A percentile compares a stretch with the other conserved stretches of the same genome.
Evolutionary conservation across 2,797 vertebrate species (phyloP).

Genomic region (Alfaro cultratus): DNA sequence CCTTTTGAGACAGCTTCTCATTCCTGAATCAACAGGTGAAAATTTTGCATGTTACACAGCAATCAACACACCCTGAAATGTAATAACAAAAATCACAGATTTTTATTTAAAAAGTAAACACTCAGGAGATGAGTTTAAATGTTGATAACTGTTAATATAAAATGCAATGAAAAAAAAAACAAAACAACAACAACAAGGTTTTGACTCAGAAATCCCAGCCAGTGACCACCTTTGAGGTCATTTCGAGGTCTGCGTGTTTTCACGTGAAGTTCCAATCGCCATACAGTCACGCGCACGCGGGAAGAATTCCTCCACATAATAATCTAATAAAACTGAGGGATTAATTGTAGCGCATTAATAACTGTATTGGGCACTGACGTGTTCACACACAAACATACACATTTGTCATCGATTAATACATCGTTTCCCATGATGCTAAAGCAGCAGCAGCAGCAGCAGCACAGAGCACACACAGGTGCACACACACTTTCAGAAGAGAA

Average conservation of each 20-base stretch:
- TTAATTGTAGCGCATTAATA: conserved; percentile 2
- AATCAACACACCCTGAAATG: neutral
- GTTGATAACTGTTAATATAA: neutral
- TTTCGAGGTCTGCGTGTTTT: conserved; percentile 8
- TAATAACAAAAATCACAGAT: neutral
- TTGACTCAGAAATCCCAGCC: conserved; percentile 5
- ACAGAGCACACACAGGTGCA: conserved; percentile 33
- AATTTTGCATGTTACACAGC: neutral
- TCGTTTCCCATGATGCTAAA: conserved; percentile 55
- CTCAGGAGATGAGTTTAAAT: neutral
- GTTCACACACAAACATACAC: conserved; percentile 19
- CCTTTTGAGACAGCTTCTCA: neutral
- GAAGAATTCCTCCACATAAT: conserved; percentile 2
- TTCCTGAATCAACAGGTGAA: conserved; percentile 2
- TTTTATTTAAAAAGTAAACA: neutral
- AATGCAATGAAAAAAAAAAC: neutral
- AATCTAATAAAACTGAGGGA: neutral
- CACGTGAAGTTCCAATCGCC: neutral
- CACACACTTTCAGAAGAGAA: conserved; percentile 15
- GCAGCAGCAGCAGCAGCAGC: conserved; percentile 18
- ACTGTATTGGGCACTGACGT: neutral
- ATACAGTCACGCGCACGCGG: neutral
- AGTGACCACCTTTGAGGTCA: conserved; percentile 26
- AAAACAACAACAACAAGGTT: neutral
- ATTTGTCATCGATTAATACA: conserved; percentile 52